Conservation (phyloP, 2,888 invertebrate species). For the Polylopha cassiicola region DNA sequence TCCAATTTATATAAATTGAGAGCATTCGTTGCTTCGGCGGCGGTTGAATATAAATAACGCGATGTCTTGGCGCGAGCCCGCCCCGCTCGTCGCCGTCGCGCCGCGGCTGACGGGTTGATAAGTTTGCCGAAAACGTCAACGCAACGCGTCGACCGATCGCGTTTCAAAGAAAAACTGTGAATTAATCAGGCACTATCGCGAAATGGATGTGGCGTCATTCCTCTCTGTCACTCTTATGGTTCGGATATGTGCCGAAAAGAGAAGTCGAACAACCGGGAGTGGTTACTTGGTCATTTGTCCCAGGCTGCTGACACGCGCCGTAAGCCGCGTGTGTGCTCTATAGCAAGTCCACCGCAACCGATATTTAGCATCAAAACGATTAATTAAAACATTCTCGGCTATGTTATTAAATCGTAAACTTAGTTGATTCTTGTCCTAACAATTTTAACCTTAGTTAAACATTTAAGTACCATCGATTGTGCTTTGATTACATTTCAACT, state of each 20-base stretch:
- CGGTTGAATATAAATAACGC: constrained; percentile 18
- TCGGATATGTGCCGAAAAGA: constrained; percentile 44
- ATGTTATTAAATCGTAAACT: no score
- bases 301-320: constrained; percentile 55
- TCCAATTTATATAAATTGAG: constrained; percentile 30
- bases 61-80: constrained; percentile 30
- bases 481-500: no score
- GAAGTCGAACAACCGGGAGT: constrained; percentile 59
- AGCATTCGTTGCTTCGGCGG: constrained; percentile 10
- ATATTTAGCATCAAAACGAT: constrained; percentile 33
- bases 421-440: no score
- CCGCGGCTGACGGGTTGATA: constrained; percentile 50
- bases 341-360: constrained; percentile 38
- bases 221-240: constrained; percentile 55
- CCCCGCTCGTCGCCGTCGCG: no score
- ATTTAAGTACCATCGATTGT: no score
- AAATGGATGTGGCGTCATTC: constrained; percentile 54
- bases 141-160: constrained; percentile 50
- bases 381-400: constrained; percentile 28
- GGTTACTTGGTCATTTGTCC: constrained; percentile 67
- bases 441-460: no score
- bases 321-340: constrained; percentile 40
- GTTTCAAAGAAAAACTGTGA: constrained; percentile 70
- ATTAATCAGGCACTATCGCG: constrained; percentile 65
- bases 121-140: constrained; percentile 59